Percentiles rank a stretch among this genome's conserved stretches.
These are phyloP conservation scores for Tenthredo notha DNA, from an alignment of 2,888 invertebrate species.

Conservation along the genomic window DNA sequence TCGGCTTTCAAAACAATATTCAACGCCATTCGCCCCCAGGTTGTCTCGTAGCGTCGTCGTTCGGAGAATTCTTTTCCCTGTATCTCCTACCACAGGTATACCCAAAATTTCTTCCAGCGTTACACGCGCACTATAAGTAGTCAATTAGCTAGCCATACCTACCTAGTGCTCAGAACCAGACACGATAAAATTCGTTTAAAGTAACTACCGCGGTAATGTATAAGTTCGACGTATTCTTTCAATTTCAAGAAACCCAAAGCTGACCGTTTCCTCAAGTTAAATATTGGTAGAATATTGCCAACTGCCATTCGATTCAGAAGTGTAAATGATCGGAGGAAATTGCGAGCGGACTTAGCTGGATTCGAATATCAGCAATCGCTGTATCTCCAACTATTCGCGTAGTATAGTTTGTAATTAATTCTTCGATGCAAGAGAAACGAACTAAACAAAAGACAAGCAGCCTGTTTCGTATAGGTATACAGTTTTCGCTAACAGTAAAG, in stretches of 20 bases:
- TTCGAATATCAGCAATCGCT: constrained; percentile 1
- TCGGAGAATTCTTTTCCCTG: background rate
- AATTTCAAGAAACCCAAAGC: background rate
- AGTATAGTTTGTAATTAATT: constrained; percentile 31
- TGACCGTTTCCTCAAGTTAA: background rate
- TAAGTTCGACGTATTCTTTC: background rate
- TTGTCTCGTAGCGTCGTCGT: constrained; percentile 13
- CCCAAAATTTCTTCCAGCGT: constrained; percentile 20
- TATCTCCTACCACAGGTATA: background rate
- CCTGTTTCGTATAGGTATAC: background rate
- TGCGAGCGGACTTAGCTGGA: background rate
- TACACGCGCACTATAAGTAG: constrained; percentile 19
- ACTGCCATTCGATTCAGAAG: background rate
- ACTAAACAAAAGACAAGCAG: constrained; percentile 11
- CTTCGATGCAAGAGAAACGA: constrained; percentile 14
- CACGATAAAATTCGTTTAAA: constrained; percentile 5
- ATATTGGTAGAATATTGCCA: background rate
- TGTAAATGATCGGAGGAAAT: background rate
- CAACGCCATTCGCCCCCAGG: constrained; percentile 38
- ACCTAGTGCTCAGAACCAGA: background rate
- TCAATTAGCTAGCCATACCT: constrained; percentile 26
- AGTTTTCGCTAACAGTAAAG: constrained; percentile 34
- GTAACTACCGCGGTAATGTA: background rate
- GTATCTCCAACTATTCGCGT: background rate
- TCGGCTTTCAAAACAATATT: constrained; percentile 51